phyloP scores from a whole-genome alignment of 2,113 vertebrate species.

The Sceloporus tristichus region DNA sequence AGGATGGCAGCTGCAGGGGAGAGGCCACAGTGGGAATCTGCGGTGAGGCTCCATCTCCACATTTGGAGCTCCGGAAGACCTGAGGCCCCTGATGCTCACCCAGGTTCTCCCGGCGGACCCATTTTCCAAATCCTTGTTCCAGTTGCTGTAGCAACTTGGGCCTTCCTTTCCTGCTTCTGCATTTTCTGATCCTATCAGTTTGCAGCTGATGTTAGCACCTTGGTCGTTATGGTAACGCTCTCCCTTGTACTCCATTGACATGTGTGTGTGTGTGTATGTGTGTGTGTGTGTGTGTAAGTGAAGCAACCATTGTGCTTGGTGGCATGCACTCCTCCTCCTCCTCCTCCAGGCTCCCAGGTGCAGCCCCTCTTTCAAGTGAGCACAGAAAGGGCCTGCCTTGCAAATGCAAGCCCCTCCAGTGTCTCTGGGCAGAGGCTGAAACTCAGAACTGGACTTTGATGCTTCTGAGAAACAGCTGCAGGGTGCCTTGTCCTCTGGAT shows the following conservation, averaged over 20 bases:
- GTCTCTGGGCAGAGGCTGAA: not conserved
- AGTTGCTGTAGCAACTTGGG: conserved; percentile 73
- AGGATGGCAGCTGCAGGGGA: too few relatives aligned
- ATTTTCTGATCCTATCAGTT: conserved; percentile 72
- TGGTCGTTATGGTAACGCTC: conserved; percentile 80
- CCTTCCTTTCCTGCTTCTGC: conserved; percentile 67
- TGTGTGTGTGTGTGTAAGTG: not conserved
- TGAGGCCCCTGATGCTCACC: not conserved
- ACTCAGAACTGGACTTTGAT: not conserved
- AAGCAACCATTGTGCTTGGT: not conserved
- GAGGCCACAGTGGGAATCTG: not conserved
- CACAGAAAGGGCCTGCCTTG: not conserved
- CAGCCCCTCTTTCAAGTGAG: not conserved
- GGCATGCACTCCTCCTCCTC: too few relatives aligned
- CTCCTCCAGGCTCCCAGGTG: not conserved
- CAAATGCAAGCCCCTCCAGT: not conserved
- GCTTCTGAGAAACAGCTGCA: not conserved
- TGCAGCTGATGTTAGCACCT: conserved; percentile 66
- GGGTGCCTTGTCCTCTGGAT: not conserved
- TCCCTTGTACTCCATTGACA: conserved; percentile 48
- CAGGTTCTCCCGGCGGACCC: conserved; percentile 42
- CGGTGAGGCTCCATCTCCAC: not conserved
- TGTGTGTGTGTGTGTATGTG: not conserved
- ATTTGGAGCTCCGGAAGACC: not conserved
- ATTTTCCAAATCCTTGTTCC: conserved; percentile 58